Conservation (phyloP, 1,140 invertebrate genomes). For the Epicauta chinensis region DNA sequence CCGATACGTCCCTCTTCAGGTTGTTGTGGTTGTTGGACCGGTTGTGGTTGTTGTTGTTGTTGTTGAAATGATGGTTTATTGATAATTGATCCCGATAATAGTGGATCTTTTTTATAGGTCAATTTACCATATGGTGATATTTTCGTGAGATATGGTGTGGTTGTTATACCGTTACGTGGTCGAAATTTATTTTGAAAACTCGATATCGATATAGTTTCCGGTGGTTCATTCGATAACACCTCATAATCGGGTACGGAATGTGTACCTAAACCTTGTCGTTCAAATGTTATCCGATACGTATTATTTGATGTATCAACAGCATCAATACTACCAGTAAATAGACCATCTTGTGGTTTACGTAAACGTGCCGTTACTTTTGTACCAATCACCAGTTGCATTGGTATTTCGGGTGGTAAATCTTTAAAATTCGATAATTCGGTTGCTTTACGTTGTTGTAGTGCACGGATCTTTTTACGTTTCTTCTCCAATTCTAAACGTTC, state of each 20-base stretch:
- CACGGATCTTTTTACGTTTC: constrained; percentile 87
- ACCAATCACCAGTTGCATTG: constrained; percentile 91
- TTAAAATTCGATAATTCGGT: constrained; percentile 71
- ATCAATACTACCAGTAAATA: constrained; percentile 94
- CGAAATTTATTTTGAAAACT: constrained; percentile 79
- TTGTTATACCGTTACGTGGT: constrained; percentile 57
- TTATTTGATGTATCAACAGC: constrained; percentile 96
- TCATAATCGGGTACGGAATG: constrained; percentile 96
- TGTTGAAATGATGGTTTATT: constrained; percentile 43
- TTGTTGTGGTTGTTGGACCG: neutral
- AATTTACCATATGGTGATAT: constrained; percentile 25
- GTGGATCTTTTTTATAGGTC: constrained; percentile 49
- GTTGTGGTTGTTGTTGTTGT: constrained; percentile 27
- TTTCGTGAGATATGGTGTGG: constrained; percentile 26
- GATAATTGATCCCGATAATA: constrained; percentile 44
- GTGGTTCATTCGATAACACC: constrained; percentile 87
- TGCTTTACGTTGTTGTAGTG: constrained; percentile 89
- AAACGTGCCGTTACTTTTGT: constrained; percentile 92
- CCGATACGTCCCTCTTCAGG: constrained; percentile 54
- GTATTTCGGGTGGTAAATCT: constrained; percentile 94
- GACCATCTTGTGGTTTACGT: constrained; percentile 89
- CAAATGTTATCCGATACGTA: constrained; percentile 96
- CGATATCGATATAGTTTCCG: constrained; percentile 83
- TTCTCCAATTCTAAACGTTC: constrained; percentile 84
- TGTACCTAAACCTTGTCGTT: constrained; percentile 86